Conservation (phyloP, 1,140 invertebrate genomes). For the Himalopsyche phryganea region DNA sequence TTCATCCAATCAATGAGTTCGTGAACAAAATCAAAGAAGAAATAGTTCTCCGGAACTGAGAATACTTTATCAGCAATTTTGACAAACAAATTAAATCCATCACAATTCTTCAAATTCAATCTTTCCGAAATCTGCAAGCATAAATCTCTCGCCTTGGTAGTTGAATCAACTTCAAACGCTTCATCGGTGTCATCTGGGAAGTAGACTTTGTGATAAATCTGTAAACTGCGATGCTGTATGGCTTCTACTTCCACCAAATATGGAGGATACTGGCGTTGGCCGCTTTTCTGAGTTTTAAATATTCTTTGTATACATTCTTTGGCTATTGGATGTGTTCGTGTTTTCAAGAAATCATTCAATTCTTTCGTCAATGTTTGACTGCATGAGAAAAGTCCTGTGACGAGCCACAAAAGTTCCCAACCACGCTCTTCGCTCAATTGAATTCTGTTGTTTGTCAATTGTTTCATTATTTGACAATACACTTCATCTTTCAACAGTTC, state of each 20-base stretch:
- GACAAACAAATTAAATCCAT: slow-evolving; percentile 90
- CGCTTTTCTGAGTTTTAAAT: slow-evolving; percentile 74
- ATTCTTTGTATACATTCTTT: slow-evolving; percentile 78
- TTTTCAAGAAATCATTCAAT: slow-evolving; percentile 71
- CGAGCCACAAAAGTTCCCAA: slow-evolving; percentile 92
- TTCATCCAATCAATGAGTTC: slow-evolving; percentile 85
- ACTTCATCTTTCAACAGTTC: slow-evolving; percentile 83
- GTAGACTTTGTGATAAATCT: slow-evolving; percentile 91
- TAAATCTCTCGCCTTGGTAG: slow-evolving; percentile 82
- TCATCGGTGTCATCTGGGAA: slow-evolving; percentile 93
- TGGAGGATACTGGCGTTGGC: slow-evolving; percentile 82
- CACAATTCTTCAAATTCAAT: slow-evolving; percentile 67
- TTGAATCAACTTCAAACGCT: slow-evolving; percentile 73
- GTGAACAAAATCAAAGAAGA: slow-evolving; percentile 94
- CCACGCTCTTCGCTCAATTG: slow-evolving; percentile 83
- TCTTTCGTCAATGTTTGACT: slow-evolving; percentile 57
- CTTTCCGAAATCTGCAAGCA: slow-evolving; percentile 76
- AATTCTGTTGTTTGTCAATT: slow-evolving; percentile 82
- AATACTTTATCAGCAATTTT: slow-evolving; percentile 92
- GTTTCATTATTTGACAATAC: slow-evolving; percentile 93
- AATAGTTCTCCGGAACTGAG: slow-evolving; percentile 87
- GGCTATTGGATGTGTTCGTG: slow-evolving; percentile 71
- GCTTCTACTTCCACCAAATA: slow-evolving; percentile 93
- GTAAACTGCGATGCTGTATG: slow-evolving; percentile 88
- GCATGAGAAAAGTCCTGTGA: slow-evolving; percentile 81